Conservation (phyloP, 2,888 invertebrate species). For the Ectemnius cavifrons region DNA sequence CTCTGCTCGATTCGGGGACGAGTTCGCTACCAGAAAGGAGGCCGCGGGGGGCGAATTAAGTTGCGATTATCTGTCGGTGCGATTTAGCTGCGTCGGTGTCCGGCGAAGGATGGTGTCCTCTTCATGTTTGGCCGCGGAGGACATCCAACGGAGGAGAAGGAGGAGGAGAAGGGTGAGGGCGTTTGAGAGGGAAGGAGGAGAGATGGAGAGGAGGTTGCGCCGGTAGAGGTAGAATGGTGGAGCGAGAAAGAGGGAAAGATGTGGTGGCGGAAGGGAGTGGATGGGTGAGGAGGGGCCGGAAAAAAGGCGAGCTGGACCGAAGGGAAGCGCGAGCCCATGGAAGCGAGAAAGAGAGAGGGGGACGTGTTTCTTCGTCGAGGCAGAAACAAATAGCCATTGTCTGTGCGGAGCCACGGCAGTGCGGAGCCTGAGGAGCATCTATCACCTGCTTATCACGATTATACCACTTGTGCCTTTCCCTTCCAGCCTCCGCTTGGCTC, state of each 20-base stretch:
- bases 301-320: conserved; percentile 17
- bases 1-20: conserved; percentile 43
- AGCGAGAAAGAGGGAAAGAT: conserved; percentile 22
- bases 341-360: conserved; percentile 24
- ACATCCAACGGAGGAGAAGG: conserved; percentile 9
- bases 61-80: conserved; percentile 78
- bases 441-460: conserved; percentile 78
- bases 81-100: conserved; percentile 70
- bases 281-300: conserved; percentile 16
- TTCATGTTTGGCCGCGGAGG: conserved; percentile 26
- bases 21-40: conserved; percentile 51
- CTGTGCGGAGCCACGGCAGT: conserved; percentile 71
- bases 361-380: conserved; percentile 63
- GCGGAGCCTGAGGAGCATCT: conserved; percentile 75
- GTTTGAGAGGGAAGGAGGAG: conserved; percentile 23
- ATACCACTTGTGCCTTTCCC: conserved; percentile 74
- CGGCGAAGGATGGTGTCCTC: conserved; percentile 21
- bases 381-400: conserved; percentile 78
- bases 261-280: conserved; percentile 16
- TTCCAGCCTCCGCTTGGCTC: conserved; percentile 54
- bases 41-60: conserved; percentile 77
- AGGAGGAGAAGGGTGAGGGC: neutral
- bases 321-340: neutral
- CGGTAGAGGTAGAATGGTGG: conserved; percentile 23
- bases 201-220: conserved; percentile 20